These are phyloP conservation scores for Pomacea maculata DNA, from an alignment of 1,140 invertebrate genomes.

Conservation along the genomic window DNA sequence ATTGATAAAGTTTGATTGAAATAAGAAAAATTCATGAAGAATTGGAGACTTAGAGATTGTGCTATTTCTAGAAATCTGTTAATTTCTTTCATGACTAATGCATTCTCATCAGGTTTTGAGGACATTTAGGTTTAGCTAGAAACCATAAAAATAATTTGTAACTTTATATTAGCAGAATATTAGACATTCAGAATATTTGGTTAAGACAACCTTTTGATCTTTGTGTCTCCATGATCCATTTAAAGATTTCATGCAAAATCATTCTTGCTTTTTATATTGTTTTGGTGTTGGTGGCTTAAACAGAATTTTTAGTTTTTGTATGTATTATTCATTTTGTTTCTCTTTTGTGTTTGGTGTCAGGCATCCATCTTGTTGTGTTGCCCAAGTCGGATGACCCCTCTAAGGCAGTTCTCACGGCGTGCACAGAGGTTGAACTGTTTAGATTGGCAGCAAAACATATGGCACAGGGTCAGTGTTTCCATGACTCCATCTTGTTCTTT, in stretches of 20 bases:
- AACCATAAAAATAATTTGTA: too few species aligned
- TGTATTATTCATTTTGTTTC: slow-evolving; percentile 12
- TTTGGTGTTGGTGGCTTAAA: neutral
- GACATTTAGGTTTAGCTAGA: too few species aligned
- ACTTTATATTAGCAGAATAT: too few species aligned
- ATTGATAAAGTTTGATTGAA: too few species aligned
- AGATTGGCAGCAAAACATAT: slow-evolving; percentile 52
- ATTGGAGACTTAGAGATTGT: too few species aligned
- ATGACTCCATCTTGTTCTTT: neutral
- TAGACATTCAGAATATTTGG: too few species aligned
- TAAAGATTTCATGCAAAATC: slow-evolving; percentile 2
- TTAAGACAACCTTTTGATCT: too few species aligned
- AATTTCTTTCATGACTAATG: too few species aligned
- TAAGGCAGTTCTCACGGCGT: slow-evolving; percentile 57
- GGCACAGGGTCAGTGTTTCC: slow-evolving; percentile 22
- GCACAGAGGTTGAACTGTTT: slow-evolving; percentile 56
- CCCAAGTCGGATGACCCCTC: slow-evolving; percentile 56
- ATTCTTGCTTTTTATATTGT: neutral
- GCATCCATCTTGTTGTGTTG: slow-evolving; percentile 56
- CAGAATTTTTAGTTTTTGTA: slow-evolving; percentile 11
- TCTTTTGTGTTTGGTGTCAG: slow-evolving; percentile 31
- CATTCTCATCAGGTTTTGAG: too few species aligned
- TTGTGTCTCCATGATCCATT: neutral
- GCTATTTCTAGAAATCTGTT: too few species aligned
- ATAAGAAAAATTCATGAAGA: too few species aligned